Conservation (phyloP, 2,113 vertebrate genomes). For the Tragelaphus strepsiceros region DNA sequence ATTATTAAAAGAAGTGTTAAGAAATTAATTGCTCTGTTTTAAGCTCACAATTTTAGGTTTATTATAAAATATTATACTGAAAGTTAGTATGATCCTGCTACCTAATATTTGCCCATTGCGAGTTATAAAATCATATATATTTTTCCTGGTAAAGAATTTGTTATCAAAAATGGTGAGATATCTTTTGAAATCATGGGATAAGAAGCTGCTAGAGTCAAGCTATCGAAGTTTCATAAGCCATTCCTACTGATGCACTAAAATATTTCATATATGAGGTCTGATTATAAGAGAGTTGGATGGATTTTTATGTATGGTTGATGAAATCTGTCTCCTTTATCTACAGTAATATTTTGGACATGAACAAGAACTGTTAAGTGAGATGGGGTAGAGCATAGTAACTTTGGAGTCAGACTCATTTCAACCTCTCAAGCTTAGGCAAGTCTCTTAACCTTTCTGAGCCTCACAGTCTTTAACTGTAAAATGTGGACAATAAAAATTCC, state of each 20-base stretch:
- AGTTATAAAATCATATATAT: conserved; percentile 8
- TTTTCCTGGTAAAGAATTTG: conserved; percentile 33
- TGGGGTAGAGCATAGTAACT: neutral
- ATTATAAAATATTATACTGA: conserved; percentile 34
- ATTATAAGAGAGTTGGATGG: conserved; percentile 40
- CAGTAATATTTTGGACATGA: conserved; percentile 8
- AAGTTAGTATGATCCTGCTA: conserved; percentile 9
- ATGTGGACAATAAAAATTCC: conserved; percentile 14
- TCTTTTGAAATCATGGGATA: conserved; percentile 44
- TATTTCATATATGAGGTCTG: conserved; percentile 24
- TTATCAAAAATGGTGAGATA: conserved; percentile 25
- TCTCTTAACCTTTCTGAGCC: conserved; percentile 5
- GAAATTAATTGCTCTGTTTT: conserved; percentile 7
- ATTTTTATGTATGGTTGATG: conserved; percentile 47
- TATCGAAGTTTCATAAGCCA: conserved; percentile 51
- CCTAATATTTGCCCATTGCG: conserved; percentile 4
- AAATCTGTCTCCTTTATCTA: conserved; percentile 42
- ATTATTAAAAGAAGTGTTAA: neutral
- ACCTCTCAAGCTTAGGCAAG: neutral
- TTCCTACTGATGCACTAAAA: conserved; percentile 41
- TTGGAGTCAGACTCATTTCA: conserved; percentile 6
- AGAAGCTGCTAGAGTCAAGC: conserved; percentile 16
- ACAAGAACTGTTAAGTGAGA: neutral
- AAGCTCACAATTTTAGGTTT: conserved; percentile 24
- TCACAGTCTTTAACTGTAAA: conserved; percentile 29